Percentiles rank a stretch among this genome's conserved stretches.
phyloP scores from a whole-genome alignment of 1,140 invertebrate species.

The Hylyphantes graminicola region DNA sequence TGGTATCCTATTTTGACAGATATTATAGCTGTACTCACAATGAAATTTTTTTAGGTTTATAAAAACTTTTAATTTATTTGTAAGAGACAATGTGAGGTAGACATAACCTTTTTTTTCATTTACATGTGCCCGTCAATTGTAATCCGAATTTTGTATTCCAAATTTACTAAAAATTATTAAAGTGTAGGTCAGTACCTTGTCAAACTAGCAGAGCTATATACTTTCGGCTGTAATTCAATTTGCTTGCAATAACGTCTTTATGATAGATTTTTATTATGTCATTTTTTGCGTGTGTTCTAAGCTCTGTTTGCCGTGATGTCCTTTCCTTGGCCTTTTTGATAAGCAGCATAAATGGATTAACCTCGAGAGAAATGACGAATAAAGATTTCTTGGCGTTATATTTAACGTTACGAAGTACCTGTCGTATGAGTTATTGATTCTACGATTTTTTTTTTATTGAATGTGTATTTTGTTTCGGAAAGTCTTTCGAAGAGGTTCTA shows the following conservation, averaged over 20 bases:
- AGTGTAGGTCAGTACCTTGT: too few species aligned
- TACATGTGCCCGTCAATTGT: too few species aligned
- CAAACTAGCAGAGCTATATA: not conserved
- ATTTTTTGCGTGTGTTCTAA: not conserved
- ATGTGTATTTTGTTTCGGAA: too few species aligned
- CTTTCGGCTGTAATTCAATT: slow-evolving; percentile 7
- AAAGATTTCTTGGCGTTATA: not conserved
- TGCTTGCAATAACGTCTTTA: slow-evolving; percentile 8
- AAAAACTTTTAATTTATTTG: too few species aligned
- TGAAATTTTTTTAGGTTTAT: slow-evolving; percentile 13
- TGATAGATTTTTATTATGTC: not conserved
- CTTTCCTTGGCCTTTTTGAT: not conserved
- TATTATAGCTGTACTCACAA: not conserved
- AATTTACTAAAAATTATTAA: too few species aligned
- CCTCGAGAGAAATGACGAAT: not conserved
- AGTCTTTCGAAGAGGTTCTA: too few species aligned
- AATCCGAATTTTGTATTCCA: too few species aligned
- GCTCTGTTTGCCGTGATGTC: slow-evolving; percentile 6
- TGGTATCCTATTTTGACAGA: not conserved
- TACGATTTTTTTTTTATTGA: too few species aligned
- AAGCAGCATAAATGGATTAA: slow-evolving; percentile 3
- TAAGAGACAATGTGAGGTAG: too few species aligned
- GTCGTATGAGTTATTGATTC: too few species aligned
- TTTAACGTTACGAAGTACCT: too few species aligned
- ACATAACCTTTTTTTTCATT: too few species aligned